A percentile compares a stretch with the other conserved stretches of the same genome.
These are phyloP conservation scores for Marasmarcha lunaedactyla DNA, from an alignment of 2,888 invertebrate species.

Conservation along the genomic window DNA sequence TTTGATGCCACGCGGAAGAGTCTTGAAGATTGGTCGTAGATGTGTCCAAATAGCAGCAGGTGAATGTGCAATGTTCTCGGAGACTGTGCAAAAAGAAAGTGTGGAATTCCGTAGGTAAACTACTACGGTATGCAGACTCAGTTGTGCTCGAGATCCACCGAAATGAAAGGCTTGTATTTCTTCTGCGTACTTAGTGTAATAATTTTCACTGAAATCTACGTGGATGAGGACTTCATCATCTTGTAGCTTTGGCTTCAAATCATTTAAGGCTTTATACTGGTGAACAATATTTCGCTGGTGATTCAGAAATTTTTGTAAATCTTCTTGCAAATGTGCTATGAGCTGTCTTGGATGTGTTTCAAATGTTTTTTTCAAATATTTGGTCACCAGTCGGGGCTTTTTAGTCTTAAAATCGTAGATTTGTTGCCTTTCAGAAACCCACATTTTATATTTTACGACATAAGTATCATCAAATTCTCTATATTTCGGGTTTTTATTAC, in stretches of 20 bases:
- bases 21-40: not conserved
- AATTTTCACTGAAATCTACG: constrained; percentile 3
- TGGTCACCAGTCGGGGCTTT: constrained; percentile 14
- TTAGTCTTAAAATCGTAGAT: constrained; percentile 19
- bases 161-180: constrained; percentile 34
- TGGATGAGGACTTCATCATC: constrained; percentile 10
- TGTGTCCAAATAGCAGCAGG: not conserved
- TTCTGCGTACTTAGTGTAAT: constrained; percentile 14
- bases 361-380: constrained; percentile 18
- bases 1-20: not conserved
- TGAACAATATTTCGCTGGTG: constrained; percentile 18
- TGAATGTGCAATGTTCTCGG: constrained; percentile 15
- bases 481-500: constrained; percentile 16
- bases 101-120: constrained; percentile 18
- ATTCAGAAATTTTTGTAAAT: constrained; percentile 16
- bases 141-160: constrained; percentile 25
- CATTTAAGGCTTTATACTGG: constrained; percentile 9
- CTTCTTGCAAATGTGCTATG: constrained; percentile 17
- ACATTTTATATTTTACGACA: constrained; percentile 15
- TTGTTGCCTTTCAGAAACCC: constrained; percentile 13
- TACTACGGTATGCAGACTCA: constrained; percentile 33
- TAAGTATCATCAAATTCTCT: constrained; percentile 17
- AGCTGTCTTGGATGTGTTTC: constrained; percentile 17
- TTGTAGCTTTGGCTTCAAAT: constrained; percentile 11
- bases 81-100: constrained; percentile 21